Base-by-base conservation (phyloP, 2,113 vertebrate species). In the Cardinalis cardinalis region DNA sequence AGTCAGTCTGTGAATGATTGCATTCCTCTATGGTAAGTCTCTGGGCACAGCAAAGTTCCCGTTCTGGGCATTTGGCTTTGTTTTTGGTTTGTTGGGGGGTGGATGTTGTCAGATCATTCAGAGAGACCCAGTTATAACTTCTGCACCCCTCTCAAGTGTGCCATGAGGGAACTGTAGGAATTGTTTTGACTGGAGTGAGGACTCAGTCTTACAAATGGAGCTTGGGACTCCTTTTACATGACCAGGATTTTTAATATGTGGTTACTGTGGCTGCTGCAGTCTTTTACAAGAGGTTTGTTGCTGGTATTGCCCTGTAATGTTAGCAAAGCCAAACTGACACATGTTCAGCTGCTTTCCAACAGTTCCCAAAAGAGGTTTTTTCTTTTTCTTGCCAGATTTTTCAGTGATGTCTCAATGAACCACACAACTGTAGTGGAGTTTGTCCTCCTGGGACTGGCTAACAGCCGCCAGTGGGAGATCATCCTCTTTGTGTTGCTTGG, bases 391-490 rank as follows among this genome's bases (percentile, higher is more conserved):
- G 55, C 20, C 59, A 53, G 72, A 6, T 52, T 52, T 29, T 29
- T 52, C 60, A 44, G 1, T n/a, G 56, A 24, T 23, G 18, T 24
- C 28, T 40, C 76, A 53, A 90, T 85, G 84, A 92, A 91, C 72
- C 29, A 4, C 51, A 93, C 90, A 64, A 71, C 17, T 29, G 48
- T 89, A 16, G 53, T 63, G 38, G 87, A 95, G 36, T 96, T 96
- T 55, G 70, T 91, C 32, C 77, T 97, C 17, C 14, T 88, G 51
- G 89, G 89, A 8, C 51, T 95, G 36, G 60, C 81, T 2, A 24
- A 49, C 25, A 63, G 63, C 38, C 38, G 5, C 38, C 24, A 7
- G 6, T 5, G 90, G 38, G 78, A 91, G 51, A 60, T 85, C 29
- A 26, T 32, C 26, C 31, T 95, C 21, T 92, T 93, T 52, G 9